phyloP scores from a whole-genome alignment of 2,888 invertebrate species.

The Drosophila diplacantha region DNA sequence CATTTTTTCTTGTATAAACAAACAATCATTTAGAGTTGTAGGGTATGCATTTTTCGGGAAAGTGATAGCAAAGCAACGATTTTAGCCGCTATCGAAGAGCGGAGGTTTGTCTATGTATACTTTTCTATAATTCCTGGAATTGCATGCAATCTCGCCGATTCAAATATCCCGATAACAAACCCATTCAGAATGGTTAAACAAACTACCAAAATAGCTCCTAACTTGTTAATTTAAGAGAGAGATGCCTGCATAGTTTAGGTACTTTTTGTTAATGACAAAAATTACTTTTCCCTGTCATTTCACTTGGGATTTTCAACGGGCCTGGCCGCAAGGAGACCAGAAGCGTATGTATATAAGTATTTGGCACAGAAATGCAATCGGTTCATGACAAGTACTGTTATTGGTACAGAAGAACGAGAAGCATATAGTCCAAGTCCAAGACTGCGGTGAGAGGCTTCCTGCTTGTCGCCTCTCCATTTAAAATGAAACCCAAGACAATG shows the following conservation, averaged over 20 bases:
- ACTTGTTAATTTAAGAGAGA: background rate
- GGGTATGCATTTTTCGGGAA: slow-evolving; percentile 8
- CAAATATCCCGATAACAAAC: slow-evolving; percentile 24
- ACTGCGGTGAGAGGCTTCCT: slow-evolving; percentile 61
- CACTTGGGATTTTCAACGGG: background rate
- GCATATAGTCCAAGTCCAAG: slow-evolving; percentile 25
- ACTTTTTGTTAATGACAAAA: slow-evolving; percentile 10
- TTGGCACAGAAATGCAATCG: slow-evolving; percentile 18
- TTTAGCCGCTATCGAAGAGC: slow-evolving; percentile 8
- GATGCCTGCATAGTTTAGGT: slow-evolving; percentile 4
- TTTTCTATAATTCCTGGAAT: slow-evolving; percentile 27
- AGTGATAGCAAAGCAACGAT: background rate
- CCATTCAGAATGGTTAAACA: slow-evolving; percentile 14
- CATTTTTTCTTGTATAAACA: background rate
- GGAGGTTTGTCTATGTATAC: slow-evolving; percentile 5
- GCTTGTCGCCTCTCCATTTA: slow-evolving; percentile 42
- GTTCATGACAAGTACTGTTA: slow-evolving; percentile 53
- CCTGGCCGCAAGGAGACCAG: background rate
- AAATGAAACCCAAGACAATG: slow-evolving; percentile 59
- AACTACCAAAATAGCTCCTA: slow-evolving; percentile 1
- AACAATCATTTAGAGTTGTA: background rate
- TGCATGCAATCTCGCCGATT: slow-evolving; percentile 27
- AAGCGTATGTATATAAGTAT: background rate
- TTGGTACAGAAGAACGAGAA: slow-evolving; percentile 30
- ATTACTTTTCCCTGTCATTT: slow-evolving; percentile 25